phyloP scores from a whole-genome alignment of 2,797 vertebrate genomes.

The Petrocephalus sullivani region DNA sequence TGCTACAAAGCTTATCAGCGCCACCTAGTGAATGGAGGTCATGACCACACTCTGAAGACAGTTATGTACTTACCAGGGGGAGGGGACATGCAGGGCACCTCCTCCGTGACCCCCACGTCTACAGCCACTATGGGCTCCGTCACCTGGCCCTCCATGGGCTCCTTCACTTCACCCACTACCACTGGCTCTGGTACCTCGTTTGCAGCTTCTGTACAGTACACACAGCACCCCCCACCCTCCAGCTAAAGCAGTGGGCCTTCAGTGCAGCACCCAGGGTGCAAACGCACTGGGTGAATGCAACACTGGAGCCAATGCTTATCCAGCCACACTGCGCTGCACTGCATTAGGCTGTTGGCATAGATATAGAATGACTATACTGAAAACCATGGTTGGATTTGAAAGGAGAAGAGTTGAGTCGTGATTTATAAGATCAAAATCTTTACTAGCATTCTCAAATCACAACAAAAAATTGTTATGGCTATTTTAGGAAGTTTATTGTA shows the following conservation, averaged over 20 bases:
- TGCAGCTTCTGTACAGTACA: constrained; percentile 67
- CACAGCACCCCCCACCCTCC: constrained; percentile 49
- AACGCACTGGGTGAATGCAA: constrained; percentile 34
- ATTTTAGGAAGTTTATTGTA: not conserved
- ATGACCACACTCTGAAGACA: constrained; percentile 41
- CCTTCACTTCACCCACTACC: constrained; percentile 39
- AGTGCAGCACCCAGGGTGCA: constrained; percentile 43
- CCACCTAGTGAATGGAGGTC: constrained; percentile 15
- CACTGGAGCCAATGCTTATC: not conserved
- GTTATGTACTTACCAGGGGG: constrained; percentile 59
- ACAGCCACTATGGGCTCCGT: constrained; percentile 6
- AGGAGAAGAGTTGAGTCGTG: not conserved
- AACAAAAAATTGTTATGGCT: not conserved
- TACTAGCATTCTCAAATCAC: not conserved
- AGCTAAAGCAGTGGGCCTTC: constrained; percentile 63
- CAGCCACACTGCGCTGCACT: constrained; percentile 25
- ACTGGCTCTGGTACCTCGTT: constrained; percentile 47
- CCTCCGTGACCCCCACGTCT: constrained; percentile 37
- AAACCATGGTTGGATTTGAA: not conserved
- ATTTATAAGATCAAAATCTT: not conserved
- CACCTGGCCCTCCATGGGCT: constrained; percentile 27
- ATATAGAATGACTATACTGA: constrained; percentile 47
- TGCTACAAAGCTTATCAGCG: not conserved
- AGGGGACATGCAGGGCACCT: constrained; percentile 46
- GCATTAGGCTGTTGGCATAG: constrained; percentile 25